Evolutionary conservation across 92 coral and sea anemone genomes (phyloP).

Genomic region (Pocillopora meandrina): DNA sequence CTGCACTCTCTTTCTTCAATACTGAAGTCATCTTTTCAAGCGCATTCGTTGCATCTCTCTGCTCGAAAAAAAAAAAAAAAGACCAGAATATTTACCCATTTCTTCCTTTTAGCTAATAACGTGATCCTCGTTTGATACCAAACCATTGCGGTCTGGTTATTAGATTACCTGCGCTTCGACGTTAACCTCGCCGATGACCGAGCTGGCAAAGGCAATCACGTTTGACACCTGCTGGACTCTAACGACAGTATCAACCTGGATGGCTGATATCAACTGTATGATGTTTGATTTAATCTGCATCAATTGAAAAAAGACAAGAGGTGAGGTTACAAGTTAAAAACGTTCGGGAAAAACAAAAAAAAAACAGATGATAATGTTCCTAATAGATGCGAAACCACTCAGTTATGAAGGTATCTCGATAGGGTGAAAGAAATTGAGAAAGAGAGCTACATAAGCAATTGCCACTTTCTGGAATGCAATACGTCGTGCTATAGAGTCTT

Average conservation of each 20-base stretch:
- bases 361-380: too few species aligned
- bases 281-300: constrained; percentile 54
- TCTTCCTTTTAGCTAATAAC: too few species aligned
- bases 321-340: not conserved
- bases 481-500: too few species aligned
- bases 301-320: not conserved
- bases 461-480: too few species aligned
- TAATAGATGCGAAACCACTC: too few species aligned
- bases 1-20: constrained; percentile 19
- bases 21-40: constrained; percentile 38
- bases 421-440: too few species aligned
- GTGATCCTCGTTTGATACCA: not conserved
- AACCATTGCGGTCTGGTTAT: not conserved
- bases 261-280: constrained; percentile 25
- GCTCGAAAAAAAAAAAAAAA: not conserved
- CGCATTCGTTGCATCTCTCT: constrained; percentile 45
- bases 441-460: too few species aligned
- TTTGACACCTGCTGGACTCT: constrained; percentile 42
- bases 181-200: constrained; percentile 24
- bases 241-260: constrained; percentile 28
- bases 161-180: constrained; percentile 45
- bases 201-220: constrained; percentile 48
- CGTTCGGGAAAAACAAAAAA: too few species aligned
- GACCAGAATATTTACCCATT: too few species aligned
- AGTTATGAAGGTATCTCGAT: too few species aligned